These are phyloP conservation scores for Sterna hirundo DNA, from an alignment of 2,113 vertebrate genomes.

Conservation along the genomic window DNA sequence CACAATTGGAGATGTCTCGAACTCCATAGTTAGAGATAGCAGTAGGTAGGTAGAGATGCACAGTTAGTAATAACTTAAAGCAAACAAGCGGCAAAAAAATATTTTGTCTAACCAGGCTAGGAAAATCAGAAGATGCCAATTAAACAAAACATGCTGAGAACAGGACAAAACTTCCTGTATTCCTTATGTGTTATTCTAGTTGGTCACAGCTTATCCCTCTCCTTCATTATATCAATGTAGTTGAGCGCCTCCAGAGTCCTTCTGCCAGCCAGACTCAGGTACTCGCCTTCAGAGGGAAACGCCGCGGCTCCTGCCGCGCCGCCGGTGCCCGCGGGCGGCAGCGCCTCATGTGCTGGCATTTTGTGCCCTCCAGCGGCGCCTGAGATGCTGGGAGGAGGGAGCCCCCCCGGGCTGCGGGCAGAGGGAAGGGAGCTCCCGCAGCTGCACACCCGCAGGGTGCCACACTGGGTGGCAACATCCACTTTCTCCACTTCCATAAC, in stretches of 20 bases:
- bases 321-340: neutral
- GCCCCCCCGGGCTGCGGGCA: neutral
- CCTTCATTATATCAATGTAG: slow-evolving; percentile 8
- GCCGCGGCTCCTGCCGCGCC: rapidly evolving
- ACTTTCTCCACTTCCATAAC: neutral
- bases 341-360: neutral
- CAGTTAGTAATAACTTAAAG: neutral
- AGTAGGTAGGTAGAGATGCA: neutral
- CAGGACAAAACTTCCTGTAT: neutral
- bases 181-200: rapidly evolving
- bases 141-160: neutral
- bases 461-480: slow-evolving; percentile 79
- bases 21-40: neutral
- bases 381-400: neutral
- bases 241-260: neutral
- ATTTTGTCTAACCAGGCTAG: neutral
- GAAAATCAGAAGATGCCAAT: neutral
- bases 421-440: neutral
- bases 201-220: neutral
- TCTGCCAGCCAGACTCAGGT: neutral
- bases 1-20: neutral
- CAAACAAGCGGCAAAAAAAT: neutral
- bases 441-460: neutral
- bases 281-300: neutral
- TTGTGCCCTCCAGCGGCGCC: slow-evolving; percentile 69